phyloP scores from a whole-genome alignment of 2,797 vertebrate species.

The Mus minutoides region DNA sequence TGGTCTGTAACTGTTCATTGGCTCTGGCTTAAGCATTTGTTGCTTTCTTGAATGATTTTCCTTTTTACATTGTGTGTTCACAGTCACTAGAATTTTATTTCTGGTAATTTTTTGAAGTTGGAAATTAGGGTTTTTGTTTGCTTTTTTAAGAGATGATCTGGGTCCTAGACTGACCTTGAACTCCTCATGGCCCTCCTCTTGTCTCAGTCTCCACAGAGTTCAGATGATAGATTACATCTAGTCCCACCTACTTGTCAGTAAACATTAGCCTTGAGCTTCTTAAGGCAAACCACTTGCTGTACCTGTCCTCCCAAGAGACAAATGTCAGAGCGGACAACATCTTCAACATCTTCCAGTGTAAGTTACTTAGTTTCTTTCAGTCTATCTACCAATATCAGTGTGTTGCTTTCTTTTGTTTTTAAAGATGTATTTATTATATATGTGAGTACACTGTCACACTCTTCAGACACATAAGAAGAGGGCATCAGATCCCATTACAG shows the following conservation, averaged over 20 bases:
- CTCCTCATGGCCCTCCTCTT: neutral
- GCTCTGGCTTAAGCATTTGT: neutral
- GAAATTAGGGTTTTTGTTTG: neutral
- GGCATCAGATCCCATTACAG: neutral
- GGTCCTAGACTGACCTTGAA: neutral
- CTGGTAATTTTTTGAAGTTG: constrained; percentile 22
- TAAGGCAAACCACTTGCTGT: neutral
- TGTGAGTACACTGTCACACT: no score
- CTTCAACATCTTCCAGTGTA: neutral
- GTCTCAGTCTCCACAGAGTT: neutral
- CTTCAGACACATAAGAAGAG: neutral
- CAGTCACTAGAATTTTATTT: neutral
- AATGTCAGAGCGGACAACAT: neutral
- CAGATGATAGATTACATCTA: neutral
- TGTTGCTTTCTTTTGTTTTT: neutral
- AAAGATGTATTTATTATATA: no score
- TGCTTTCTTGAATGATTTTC: constrained; percentile 2
- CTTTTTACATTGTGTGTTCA: neutral
- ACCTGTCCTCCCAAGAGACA: neutral
- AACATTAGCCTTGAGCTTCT: constrained; percentile 25
- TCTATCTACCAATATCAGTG: neutral
- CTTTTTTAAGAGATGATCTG: neutral
- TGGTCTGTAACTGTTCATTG: constrained; percentile 4
- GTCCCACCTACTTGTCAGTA: neutral
- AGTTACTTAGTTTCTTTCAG: neutral